phyloP scores from a whole-genome alignment of 1,140 invertebrate species.

The Melipona quadrifasciata region DNA sequence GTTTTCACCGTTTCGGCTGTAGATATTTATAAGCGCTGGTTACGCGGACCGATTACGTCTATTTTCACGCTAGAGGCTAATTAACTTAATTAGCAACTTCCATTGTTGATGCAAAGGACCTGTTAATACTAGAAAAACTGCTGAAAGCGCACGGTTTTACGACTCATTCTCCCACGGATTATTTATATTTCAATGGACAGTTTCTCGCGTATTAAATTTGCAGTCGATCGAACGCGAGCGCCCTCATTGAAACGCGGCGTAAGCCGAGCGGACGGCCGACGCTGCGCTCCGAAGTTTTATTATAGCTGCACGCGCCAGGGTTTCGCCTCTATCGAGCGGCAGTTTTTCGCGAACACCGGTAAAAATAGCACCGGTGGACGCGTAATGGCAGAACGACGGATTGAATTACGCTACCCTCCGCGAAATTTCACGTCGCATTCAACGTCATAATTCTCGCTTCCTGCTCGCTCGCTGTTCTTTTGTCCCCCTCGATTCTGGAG shows the following conservation, averaged over 20 bases:
- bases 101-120: no score
- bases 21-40: no score
- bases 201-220: not conserved
- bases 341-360: not conserved
- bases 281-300: not conserved
- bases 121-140: no score
- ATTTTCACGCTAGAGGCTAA: no score
- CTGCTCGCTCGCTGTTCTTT: not conserved
- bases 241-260: not conserved
- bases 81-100: no score
- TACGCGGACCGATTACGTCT: no score
- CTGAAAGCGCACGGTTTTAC: not conserved
- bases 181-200: not conserved
- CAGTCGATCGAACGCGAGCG: not conserved
- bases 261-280: not conserved
- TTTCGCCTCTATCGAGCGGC: not conserved
- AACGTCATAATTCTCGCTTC: slow-evolving; percentile 19
- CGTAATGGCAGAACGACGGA: slow-evolving; percentile 9
- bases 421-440: slow-evolving; percentile 31
- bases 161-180: not conserved
- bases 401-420: slow-evolving; percentile 33
- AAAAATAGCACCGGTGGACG: slow-evolving; percentile 18
- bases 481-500: not conserved
- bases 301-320: not conserved
- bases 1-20: no score